These are phyloP conservation scores for Prunella himalayana DNA, from an alignment of 2,113 vertebrate genomes.

Conservation along the genomic window DNA sequence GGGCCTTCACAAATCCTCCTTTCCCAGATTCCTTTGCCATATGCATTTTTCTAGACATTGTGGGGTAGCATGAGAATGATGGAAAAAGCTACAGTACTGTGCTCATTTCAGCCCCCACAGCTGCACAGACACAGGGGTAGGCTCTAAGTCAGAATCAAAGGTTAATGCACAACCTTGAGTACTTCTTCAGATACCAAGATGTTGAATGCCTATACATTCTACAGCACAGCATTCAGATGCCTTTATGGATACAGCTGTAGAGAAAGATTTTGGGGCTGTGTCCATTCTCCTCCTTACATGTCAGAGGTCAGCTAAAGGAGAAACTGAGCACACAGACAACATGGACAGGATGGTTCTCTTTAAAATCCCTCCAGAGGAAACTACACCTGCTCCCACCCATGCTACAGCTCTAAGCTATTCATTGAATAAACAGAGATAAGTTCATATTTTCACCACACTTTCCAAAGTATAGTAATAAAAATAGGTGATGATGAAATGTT, in stretches of 20 bases:
- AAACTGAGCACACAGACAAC: neutral
- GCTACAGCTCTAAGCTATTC: neutral
- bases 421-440: neutral
- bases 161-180: neutral
- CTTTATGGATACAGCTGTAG: neutral
- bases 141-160: neutral
- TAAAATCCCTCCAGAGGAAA: neutral
- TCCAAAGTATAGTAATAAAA: neutral
- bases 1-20: neutral
- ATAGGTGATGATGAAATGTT: slow-evolving; percentile 2
- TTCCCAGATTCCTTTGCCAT: neutral
- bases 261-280: neutral
- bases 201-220: neutral
- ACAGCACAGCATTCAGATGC: neutral
- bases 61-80: neutral
- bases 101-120: neutral
- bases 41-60: neutral
- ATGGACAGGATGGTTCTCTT: neutral
- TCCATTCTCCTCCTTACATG: neutral
- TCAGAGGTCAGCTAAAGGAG: neutral
- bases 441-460: neutral
- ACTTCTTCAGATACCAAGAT: neutral
- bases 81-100: neutral
- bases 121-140: neutral
- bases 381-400: neutral